phyloP scores from a whole-genome alignment of 2,113 vertebrate genomes.

The Dryoscopus gambensis region DNA sequence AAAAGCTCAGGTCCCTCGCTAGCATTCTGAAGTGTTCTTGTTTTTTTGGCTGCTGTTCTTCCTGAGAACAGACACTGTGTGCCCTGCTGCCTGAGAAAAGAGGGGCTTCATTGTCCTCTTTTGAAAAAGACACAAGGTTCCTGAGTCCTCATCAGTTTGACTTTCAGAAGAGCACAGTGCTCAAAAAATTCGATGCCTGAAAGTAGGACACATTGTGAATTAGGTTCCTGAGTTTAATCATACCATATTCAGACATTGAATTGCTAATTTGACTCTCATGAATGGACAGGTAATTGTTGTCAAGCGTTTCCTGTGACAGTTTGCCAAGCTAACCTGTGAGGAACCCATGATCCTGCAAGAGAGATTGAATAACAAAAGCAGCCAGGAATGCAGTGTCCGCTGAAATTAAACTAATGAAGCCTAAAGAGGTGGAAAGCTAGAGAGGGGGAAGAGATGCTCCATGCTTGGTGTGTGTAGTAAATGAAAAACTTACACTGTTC shows the following conservation, averaged over 20 bases:
- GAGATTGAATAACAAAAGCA: background rate
- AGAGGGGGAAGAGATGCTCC: background rate
- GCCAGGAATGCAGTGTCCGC: background rate
- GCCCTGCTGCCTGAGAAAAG: background rate
- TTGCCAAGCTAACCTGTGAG: background rate
- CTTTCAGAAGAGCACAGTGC: background rate
- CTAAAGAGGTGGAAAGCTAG: background rate
- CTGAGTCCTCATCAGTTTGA: background rate
- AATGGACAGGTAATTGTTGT: constrained; percentile 13
- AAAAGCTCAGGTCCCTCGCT: background rate
- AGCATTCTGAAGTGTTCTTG: background rate
- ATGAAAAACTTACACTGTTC: background rate
- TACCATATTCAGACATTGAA: background rate
- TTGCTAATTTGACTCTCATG: background rate
- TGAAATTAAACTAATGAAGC: background rate
- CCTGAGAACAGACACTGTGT: background rate
- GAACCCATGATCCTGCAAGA: background rate
- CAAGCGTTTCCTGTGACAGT: background rate
- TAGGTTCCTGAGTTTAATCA: background rate
- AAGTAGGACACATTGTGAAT: constrained; percentile 2
- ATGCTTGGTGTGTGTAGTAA: background rate
- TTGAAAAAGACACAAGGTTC: background rate
- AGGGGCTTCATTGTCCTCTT: background rate
- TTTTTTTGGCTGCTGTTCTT: background rate
- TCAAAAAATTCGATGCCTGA: background rate